Conservation (phyloP, 2,113 vertebrate species). For the Tenrec ecaudatus region DNA sequence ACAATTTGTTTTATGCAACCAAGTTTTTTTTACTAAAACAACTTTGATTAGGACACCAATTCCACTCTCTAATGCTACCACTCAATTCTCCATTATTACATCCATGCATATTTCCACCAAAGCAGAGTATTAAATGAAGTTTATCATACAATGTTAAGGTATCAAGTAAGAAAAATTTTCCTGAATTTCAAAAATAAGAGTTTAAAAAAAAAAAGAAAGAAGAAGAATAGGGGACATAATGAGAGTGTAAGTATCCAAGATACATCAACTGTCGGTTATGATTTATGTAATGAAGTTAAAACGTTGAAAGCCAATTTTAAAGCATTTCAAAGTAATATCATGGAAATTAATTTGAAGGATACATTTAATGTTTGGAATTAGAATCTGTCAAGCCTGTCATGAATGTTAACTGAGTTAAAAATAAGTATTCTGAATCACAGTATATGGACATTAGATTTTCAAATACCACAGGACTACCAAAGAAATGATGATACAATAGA, state of each 20-base stretch:
- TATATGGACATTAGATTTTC: slow-evolving; percentile 56
- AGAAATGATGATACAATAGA: slow-evolving; percentile 67
- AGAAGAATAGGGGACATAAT: slow-evolving; percentile 31
- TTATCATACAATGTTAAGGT: slow-evolving; percentile 1
- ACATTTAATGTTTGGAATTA: slow-evolving; percentile 76
- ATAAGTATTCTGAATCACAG: slow-evolving; percentile 47
- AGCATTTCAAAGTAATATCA: slow-evolving; percentile 73
- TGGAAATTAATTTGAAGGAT: slow-evolving; percentile 80
- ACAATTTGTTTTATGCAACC: not conserved
- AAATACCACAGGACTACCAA: slow-evolving; percentile 63
- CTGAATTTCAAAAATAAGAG: slow-evolving; percentile 1
- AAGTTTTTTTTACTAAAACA: not conserved
- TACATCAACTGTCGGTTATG: slow-evolving; percentile 66
- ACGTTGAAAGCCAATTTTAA: slow-evolving; percentile 76
- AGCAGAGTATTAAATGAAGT: slow-evolving; percentile 27
- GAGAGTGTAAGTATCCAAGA: slow-evolving; percentile 64
- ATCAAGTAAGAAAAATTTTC: not conserved
- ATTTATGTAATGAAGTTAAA: slow-evolving; percentile 80
- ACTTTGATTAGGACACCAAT: not conserved
- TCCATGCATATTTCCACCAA: slow-evolving; percentile 19
- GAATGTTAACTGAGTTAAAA: slow-evolving; percentile 75
- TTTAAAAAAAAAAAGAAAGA: slow-evolving; percentile 21
- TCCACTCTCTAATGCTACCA: not conserved
- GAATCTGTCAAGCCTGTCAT: slow-evolving; percentile 76
- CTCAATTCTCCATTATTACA: accelerated